Conservation (phyloP, 2,113 vertebrate genomes). For the Cyprinodon variegatus region DNA sequence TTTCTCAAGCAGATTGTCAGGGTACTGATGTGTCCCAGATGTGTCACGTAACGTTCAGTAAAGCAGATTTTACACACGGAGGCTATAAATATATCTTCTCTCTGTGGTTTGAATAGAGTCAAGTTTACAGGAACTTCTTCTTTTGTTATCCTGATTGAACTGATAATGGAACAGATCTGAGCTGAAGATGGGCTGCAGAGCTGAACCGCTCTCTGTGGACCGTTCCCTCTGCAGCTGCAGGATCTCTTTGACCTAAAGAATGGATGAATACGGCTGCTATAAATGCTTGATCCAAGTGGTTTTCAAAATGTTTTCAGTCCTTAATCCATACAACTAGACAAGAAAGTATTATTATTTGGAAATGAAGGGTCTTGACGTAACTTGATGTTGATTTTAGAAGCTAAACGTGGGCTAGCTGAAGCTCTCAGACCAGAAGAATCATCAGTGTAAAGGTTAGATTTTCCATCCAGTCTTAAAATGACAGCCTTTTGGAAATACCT, state of each 20-base stretch:
- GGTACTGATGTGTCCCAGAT: slow-evolving; percentile 60
- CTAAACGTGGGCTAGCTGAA: too few species aligned
- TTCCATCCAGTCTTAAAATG: too few species aligned
- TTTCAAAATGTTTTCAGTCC: neutral
- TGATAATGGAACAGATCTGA: neutral
- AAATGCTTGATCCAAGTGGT: neutral
- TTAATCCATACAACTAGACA: neutral
- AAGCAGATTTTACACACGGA: slow-evolving; percentile 18
- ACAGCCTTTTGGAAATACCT: too few species aligned
- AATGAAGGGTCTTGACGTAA: too few species aligned
- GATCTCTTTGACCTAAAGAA: neutral
- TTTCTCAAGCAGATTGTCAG: neutral
- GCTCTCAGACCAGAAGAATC: too few species aligned
- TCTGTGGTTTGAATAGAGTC: slow-evolving; percentile 4
- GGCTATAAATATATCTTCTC: slow-evolving; percentile 42
- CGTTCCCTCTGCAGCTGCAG: neutral
- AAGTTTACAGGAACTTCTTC: neutral
- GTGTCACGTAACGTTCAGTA: slow-evolving; percentile 44
- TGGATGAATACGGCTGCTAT: neutral
- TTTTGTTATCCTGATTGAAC: neutral
- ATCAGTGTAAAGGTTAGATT: too few species aligned
- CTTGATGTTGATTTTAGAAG: too few species aligned
- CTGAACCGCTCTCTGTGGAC: too few species aligned
- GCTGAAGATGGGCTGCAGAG: too few species aligned
- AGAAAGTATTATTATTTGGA: too few species aligned